These are phyloP conservation scores for Montipora cactus DNA, from an alignment of 64 coral and sea anemone species.

Conservation along the genomic window DNA sequence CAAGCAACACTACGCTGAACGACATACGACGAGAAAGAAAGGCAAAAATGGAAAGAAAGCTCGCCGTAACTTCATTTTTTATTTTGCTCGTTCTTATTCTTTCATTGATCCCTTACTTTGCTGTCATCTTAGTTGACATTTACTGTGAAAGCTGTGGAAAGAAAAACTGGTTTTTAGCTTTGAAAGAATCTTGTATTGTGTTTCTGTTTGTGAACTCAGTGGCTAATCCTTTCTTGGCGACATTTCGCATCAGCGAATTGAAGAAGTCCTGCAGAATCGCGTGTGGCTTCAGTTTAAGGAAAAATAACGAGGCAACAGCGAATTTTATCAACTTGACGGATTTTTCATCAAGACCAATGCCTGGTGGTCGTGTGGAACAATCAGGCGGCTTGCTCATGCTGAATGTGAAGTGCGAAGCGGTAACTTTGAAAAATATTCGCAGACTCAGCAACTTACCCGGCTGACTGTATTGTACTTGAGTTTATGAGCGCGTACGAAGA, in stretches of 20 bases:
- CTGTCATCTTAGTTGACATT: background rate
- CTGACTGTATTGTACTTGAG: no score
- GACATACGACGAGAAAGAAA: background rate
- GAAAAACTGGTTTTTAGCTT: background rate
- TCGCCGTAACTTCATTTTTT: background rate
- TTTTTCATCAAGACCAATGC: no score
- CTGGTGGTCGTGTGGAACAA: no score
- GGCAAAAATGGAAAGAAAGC: background rate
- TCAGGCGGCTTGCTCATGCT: no score
- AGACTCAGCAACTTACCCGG: no score
- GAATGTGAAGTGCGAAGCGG: no score
- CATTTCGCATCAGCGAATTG: background rate
- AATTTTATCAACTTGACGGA: no score
- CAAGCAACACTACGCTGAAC: background rate
- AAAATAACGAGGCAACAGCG: background rate
- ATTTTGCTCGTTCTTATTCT: background rate
- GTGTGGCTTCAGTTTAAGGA: background rate
- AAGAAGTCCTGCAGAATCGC: background rate
- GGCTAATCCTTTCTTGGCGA: background rate
- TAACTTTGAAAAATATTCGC: no score
- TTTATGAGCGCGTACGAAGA: no score
- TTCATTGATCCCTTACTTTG: constrained; percentile 33
- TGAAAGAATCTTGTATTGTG: background rate
- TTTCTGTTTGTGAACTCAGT: constrained; percentile 25
- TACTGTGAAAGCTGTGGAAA: background rate